Base-by-base conservation (phyloP, 2,113 vertebrate genomes). In the Gambusia affinis region DNA sequence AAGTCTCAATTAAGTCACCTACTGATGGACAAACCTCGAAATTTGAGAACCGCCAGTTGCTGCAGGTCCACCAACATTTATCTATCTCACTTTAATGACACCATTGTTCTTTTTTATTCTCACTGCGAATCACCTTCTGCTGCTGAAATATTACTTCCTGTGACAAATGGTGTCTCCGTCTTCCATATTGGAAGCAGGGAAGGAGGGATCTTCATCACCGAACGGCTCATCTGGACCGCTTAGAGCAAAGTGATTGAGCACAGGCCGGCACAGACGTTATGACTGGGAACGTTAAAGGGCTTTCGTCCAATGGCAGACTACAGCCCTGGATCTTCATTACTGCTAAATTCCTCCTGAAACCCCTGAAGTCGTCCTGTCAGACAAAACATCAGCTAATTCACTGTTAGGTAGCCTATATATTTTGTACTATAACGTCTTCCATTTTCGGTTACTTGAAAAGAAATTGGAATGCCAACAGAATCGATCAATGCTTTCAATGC, bases 171-270 rank as follows among this genome's bases (percentile, higher is more conserved):
- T 54, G 64, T 72, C 37, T 67, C 60, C 2, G 54, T 78, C 28
- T 71, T 29, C 60, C 31, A 28, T 74, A 69, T 66, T 69, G 61
- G 61, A 76, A 15, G 70, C 60, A 15, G 24, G 57, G 73, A 81
- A 66, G 60, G 14, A 75, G 72, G 81, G 51, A 27, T 65, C 79
- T 83, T 81, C 67, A 77, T 84, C 78, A 78, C 65, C 12, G 61
- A 44, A 68, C 44, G 76, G 42, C 60, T 72, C 60, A 63, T 73
- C 39, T 44, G 28, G 51, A 76, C 65, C 71, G 75, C 75, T 70
- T 73, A 57, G 68, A 70, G 79, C 79, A 66, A 75, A 88, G 76
- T 17, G 69, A 80, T 80, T 68, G 76, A 79, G 60, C 35, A 27
- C 60, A 2, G 66, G 37, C 68, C 42, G 24, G 72, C 51, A 69